Conservation (phyloP, 1,140 invertebrate genomes). For the Drosophila repletoides region DNA sequence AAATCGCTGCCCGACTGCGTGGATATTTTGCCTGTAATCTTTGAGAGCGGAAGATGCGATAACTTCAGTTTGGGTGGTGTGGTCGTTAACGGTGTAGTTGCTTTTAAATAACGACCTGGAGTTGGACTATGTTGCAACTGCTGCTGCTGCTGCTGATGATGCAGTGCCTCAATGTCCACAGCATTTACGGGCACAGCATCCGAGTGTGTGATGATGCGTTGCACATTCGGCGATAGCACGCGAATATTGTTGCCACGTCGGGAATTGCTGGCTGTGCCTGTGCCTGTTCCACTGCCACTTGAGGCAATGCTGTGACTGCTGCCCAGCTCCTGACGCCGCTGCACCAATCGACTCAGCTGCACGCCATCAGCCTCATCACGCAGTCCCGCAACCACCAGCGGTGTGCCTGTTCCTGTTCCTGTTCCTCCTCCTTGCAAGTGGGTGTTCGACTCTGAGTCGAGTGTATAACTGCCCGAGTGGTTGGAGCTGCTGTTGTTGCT, state of each 20-base stretch:
- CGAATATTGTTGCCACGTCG: constrained; percentile 74
- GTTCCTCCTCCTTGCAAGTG: constrained; percentile 14
- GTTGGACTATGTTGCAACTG: constrained; percentile 48
- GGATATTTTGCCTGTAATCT: constrained; percentile 72
- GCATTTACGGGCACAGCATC: constrained; percentile 65
- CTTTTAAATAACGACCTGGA: constrained; percentile 53
- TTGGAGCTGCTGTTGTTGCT: constrained; percentile 58
- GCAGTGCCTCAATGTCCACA: constrained; percentile 67
- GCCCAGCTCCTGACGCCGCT: constrained; percentile 57
- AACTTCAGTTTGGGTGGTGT: constrained; percentile 57
- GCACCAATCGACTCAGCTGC: constrained; percentile 61
- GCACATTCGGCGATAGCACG: constrained; percentile 77
- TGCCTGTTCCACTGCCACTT: constrained; percentile 36
- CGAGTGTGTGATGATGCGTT: constrained; percentile 74
- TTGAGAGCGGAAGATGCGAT: constrained; percentile 75
- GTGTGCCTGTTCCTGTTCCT: constrained; percentile 17
- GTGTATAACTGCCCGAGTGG: constrained; percentile 54
- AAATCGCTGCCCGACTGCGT: constrained; percentile 78
- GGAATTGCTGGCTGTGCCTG: not conserved
- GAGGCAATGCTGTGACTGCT: constrained; percentile 64
- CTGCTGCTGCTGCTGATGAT: constrained; percentile 38
- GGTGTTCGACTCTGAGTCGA: constrained; percentile 13
- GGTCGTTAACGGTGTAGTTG: not conserved
- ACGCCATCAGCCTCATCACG: constrained; percentile 69
- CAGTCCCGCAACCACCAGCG: constrained; percentile 54